phyloP scores from a whole-genome alignment of 2,888 invertebrate genomes.

The Aphodius sticticus region DNA sequence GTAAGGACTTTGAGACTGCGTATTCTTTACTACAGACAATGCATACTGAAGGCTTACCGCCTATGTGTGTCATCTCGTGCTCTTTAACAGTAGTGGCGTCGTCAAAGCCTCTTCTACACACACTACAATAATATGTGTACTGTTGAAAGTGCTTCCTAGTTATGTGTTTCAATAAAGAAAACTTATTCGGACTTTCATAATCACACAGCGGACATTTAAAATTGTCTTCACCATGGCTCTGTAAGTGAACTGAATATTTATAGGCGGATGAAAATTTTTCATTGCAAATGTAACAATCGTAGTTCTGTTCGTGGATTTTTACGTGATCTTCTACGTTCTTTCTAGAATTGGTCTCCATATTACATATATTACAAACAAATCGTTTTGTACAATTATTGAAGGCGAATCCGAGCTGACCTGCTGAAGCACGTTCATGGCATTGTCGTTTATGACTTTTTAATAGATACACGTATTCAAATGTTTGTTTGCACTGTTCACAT shows the following conservation, averaged over 20 bases:
- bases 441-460: conserved; percentile 61
- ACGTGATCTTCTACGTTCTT: conserved; percentile 49
- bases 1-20: conserved; percentile 57
- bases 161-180: conserved; percentile 46
- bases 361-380: conserved; percentile 50
- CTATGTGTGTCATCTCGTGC: conserved; percentile 49
- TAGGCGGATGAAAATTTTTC: conserved; percentile 52
- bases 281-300: conserved; percentile 57
- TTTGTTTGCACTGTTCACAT: conserved; percentile 62
- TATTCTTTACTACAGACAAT: conserved; percentile 55
- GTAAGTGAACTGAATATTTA: conserved; percentile 51
- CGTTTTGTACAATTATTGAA: conserved; percentile 46
- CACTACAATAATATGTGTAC: conserved; percentile 44
- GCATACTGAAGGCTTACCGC: conserved; percentile 54
- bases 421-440: conserved; percentile 61
- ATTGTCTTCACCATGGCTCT: conserved; percentile 49
- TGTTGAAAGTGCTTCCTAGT: conserved; percentile 24
- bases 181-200: conserved; percentile 49
- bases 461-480: conserved; percentile 62
- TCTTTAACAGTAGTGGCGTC: conserved; percentile 64
- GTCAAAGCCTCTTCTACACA: conserved; percentile 65
- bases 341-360: conserved; percentile 46
- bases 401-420: conserved; percentile 29
- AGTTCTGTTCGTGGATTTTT: conserved; percentile 53
- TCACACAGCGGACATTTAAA: conserved; percentile 53